These are phyloP conservation scores for Cervus canadensis DNA, from an alignment of 2,113 vertebrate species.

Conservation along the genomic window DNA sequence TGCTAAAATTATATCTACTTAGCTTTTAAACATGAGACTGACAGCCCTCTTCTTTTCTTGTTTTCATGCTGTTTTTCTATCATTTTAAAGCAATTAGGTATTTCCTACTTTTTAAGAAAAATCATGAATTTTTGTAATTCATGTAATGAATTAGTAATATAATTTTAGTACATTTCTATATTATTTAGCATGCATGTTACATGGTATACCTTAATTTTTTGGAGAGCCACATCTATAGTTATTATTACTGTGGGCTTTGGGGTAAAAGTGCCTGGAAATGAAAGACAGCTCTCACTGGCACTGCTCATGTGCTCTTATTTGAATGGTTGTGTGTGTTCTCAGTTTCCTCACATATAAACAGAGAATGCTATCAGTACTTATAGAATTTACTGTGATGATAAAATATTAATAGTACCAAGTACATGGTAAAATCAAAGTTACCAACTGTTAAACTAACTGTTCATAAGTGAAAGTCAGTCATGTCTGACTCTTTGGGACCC, in stretches of 20 bases:
- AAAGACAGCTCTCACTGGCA: no score
- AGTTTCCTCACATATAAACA: not conserved
- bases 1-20: not conserved
- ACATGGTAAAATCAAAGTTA: not conserved
- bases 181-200: not conserved
- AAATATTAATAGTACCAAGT: not conserved
- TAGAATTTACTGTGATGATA: not conserved
- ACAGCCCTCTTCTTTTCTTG: not conserved
- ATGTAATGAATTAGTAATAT: not conserved
- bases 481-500: not conserved
- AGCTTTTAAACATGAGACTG: not conserved
- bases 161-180: not conserved
- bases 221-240: not conserved
- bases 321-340: not conserved
- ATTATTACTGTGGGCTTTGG: not conserved
- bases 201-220: not conserved
- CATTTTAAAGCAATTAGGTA: not conserved
- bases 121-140: not conserved
- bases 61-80: not conserved
- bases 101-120: not conserved
- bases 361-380: not conserved
- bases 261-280: no score
- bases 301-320: not conserved
- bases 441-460: not conserved
- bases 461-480: not conserved